Base-by-base conservation (phyloP, 2,797 vertebrate species). In the Pelochelys cantorii region DNA sequence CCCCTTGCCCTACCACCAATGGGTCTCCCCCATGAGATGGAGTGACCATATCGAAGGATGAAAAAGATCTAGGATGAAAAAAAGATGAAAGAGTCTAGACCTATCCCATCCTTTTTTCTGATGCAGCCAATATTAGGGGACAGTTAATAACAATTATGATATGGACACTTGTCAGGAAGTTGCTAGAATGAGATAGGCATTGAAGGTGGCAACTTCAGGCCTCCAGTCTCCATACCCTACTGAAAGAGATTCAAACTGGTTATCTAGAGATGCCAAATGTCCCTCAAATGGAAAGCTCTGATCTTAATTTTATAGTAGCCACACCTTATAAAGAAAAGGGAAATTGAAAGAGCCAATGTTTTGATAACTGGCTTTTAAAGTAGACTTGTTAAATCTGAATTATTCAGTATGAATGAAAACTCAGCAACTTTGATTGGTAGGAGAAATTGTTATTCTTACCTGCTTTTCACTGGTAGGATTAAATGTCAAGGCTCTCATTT, bases 401-500 rank as follows among this genome's bases (percentile, higher is more conserved):
- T 96, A 96, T 97, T 95, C 91, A 90, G 92, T 87, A 93, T 90
- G 95, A 94, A 93, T 79, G 60, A 89, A 87, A 90, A 93, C 93
- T 95, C 90, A 87, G 91, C 88, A 91, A 88, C 93, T 97, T 95
- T 96, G 92, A 95, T 95, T 96, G 93, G 95, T 90, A 95, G 93
- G 90, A 89, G 93, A 95, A 97, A 93, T 94, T 95, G 94, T 96
- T 85, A 94, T 95, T 95, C 95, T 92, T 93, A 90, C 79, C 71
- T 83, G 79, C 86, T 94, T 96, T 96, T 93, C 71, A 89, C 83
- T 91, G 81, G 57, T 34, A 91, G 93, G 86, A 95, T 94, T 93
- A 95, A 96, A 96, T 91, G 77, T 77, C 86, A 91, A 17, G 79
- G 56, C 91, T 96, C 92, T 88, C 59, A 42, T 20, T 42, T 95